phyloP scores from a whole-genome alignment of 2,797 vertebrate genomes.

The Heterohyrax brucei region DNA sequence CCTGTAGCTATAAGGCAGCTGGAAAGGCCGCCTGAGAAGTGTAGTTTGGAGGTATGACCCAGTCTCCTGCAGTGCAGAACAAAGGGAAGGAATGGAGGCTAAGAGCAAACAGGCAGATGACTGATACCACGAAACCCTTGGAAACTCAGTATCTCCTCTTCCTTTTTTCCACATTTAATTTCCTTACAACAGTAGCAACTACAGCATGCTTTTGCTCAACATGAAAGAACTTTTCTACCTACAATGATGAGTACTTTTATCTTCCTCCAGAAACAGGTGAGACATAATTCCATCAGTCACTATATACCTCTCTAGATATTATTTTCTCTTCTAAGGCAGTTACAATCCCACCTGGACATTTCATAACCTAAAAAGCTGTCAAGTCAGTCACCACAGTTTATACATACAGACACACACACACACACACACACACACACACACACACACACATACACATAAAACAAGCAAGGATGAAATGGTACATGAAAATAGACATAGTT shows the following conservation, averaged over 20 bases:
- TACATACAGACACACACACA: neutral
- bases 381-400: neutral
- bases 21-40: neutral
- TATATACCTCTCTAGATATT: neutral
- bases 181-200: neutral
- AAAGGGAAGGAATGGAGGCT: neutral
- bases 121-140: neutral
- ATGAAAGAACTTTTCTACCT: neutral
- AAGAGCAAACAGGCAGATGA: neutral
- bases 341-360: neutral
- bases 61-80: neutral
- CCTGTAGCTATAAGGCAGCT: neutral
- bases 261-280: neutral
- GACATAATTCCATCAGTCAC: neutral
- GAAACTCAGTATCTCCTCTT: neutral
- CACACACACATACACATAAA: neutral
- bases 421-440: neutral
- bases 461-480: conserved; percentile 15
- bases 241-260: neutral
- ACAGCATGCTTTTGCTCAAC: neutral
- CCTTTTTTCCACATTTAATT: neutral
- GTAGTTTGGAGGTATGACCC: neutral
- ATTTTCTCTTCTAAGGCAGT: conserved; percentile 12
- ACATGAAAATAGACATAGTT: neutral
- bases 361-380: conserved; percentile 25